phyloP scores from a whole-genome alignment of 1,140 invertebrate species.

The Acromyrmex charruanus region DNA sequence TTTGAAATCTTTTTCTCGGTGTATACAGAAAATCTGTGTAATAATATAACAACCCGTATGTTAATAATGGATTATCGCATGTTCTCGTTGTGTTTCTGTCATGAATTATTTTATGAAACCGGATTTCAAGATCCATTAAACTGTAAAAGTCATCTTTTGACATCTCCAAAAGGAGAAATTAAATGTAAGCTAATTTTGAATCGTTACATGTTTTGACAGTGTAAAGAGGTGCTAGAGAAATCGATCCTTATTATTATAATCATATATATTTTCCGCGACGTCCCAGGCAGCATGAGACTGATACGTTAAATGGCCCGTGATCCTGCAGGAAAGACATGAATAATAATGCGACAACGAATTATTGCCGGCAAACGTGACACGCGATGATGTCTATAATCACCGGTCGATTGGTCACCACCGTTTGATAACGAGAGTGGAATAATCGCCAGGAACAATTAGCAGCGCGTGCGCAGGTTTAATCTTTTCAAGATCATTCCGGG shows the following conservation, averaged over 20 bases:
- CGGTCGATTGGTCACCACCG: slow-evolving; percentile 22
- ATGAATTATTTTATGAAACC: neutral
- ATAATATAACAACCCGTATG: neutral
- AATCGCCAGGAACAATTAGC: slow-evolving; percentile 36
- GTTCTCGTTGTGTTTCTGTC: neutral
- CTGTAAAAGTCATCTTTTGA: neutral
- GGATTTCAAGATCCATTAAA: neutral
- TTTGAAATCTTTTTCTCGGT: neutral
- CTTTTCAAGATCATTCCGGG: slow-evolving; percentile 23
- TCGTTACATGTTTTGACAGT: neutral
- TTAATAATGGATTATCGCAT: neutral
- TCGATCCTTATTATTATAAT: slow-evolving; percentile 8
- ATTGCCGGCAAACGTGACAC: slow-evolving; percentile 34
- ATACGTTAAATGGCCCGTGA: slow-evolving; percentile 23
- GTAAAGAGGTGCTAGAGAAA: neutral
- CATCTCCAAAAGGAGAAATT: neutral
- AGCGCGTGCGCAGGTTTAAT: neutral
- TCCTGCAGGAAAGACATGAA: slow-evolving; percentile 52
- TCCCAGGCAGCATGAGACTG: neutral
- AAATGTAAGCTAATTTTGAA: neutral
- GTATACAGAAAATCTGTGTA: neutral
- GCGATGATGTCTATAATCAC: slow-evolving; percentile 40
- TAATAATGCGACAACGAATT: slow-evolving; percentile 54
- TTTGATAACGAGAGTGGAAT: slow-evolving; percentile 55
- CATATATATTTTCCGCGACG: slow-evolving; percentile 2